These are phyloP conservation scores for Trematocara macrostoma DNA, from an alignment of 2,113 vertebrate genomes.

Conservation along the genomic window DNA sequence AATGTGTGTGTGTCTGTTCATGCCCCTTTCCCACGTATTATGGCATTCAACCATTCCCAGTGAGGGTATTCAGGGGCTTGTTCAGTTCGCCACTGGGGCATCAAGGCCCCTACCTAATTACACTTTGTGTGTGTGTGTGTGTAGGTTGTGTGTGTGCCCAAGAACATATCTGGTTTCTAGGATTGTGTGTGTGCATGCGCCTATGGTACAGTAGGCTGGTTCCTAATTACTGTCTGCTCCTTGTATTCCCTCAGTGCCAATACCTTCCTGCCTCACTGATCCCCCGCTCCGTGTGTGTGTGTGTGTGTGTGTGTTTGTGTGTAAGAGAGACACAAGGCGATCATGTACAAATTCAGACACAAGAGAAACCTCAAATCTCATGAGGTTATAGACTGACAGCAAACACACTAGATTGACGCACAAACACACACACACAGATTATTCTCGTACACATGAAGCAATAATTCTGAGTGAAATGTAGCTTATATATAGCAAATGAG, in stretches of 20 bases:
- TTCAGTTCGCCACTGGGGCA: slow-evolving; percentile 54
- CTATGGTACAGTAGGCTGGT: slow-evolving; percentile 87
- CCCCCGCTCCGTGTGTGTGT: background rate
- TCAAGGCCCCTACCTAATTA: slow-evolving; percentile 56
- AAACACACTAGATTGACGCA: background rate
- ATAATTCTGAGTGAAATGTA: background rate
- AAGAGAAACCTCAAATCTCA: slow-evolving; percentile 2
- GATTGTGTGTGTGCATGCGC: slow-evolving; percentile 1
- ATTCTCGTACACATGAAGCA: background rate
- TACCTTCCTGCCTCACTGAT: slow-evolving; percentile 89
- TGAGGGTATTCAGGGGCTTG: slow-evolving; percentile 55
- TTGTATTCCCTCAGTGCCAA: slow-evolving; percentile 90
- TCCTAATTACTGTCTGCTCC: slow-evolving; percentile 98
- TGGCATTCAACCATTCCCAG: slow-evolving; percentile 32
- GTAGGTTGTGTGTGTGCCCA: background rate
- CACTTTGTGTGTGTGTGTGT: background rate
- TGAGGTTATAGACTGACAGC: background rate
- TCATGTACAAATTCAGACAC: slow-evolving; percentile 68
- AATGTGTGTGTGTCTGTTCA: background rate
- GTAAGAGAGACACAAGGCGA: slow-evolving; percentile 41
- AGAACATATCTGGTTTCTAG: background rate
- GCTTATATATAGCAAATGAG: background rate
- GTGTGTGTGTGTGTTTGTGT: slow-evolving; percentile 52
- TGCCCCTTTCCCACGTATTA: slow-evolving; percentile 19
- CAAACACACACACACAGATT: background rate